Evolutionary conservation across 2,113 vertebrate species (phyloP), one percentile per base, ranked within the genome.

Genomic region (Protobothrops mucrosquamatus): DNA sequence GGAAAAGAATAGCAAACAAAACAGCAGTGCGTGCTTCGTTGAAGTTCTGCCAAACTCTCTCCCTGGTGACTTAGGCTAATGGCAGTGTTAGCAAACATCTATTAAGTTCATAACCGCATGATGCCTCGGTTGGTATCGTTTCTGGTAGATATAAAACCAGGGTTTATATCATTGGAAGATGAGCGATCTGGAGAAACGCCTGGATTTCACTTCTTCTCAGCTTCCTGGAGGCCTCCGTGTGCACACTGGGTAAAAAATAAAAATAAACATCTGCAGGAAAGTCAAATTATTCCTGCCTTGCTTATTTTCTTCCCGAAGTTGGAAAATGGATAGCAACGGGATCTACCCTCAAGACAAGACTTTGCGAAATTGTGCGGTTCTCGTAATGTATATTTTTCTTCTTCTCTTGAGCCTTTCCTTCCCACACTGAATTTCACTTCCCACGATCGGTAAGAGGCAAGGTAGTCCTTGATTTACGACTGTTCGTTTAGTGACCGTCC

Each of bases 41-140:
- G 95, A 43, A 89, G 59, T 92, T 92, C 74, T 94, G 61, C 86
- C 59, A 85, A 64, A 89, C 2, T 0, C 43, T 8, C 69, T 81
- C 46, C 86, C 57, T n/a, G 10, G 51, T 89, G 90, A 12, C 43
- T 88, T 86, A 29, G 56, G 22, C 74, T 11, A 93, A 91, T 81
- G 34, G 74, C 34, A 85, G 7, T 9, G 10, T 86, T 93, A 93
- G 87, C 81, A 85, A 93, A 89, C 0, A 34, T 87, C 89, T 48
- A 3, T 20, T 0, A 26, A 8, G 1, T 26, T 39, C 24, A 29
- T 18, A 81, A 11, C 54, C 0, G 0, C 61, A 61, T 39, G 89
- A 64, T 3, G 48, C 24, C 51, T 86, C 90, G 39, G 26, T 34
- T 64, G 52, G 85, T 56, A 18, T 14, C 0, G 43, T 87, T 92